A percentile compares a stretch with the other conserved stretches of the same genome.
Conservation (phyloP, 2,113 vertebrate genomes). For the Eretmochelys imbricata region DNA sequence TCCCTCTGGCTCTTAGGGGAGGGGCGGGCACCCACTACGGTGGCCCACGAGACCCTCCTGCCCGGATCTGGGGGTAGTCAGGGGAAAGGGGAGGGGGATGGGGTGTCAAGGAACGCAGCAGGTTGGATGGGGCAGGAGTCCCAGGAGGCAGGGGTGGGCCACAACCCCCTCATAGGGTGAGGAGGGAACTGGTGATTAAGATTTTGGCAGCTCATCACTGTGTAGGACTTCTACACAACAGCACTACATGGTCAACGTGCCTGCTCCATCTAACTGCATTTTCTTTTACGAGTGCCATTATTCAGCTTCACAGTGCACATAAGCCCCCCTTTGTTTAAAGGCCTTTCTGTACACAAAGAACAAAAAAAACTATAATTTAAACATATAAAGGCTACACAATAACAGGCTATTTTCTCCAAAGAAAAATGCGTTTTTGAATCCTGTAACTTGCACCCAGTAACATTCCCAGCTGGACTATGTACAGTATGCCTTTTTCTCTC, state of each 20-base stretch:
- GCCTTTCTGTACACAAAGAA: not conserved
- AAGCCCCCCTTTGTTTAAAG: conserved; percentile 55
- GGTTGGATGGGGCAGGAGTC: too few relatives aligned
- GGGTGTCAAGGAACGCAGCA: too few relatives aligned
- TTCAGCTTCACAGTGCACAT: conserved; percentile 29
- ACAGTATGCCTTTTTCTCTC: not conserved
- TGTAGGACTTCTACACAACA: not conserved
- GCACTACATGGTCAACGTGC: not conserved
- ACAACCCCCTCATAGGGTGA: too few relatives aligned
- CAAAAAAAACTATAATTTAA: conserved; percentile 45
- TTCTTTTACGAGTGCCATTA: conserved; percentile 28
- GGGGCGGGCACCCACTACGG: too few relatives aligned
- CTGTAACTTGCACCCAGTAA: not conserved
- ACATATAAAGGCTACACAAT: conserved; percentile 11
- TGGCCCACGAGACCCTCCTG: too few relatives aligned
- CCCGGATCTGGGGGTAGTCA: too few relatives aligned
- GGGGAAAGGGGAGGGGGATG: too few relatives aligned
- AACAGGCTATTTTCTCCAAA: not conserved
- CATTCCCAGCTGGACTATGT: not conserved
- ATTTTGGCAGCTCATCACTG: too few relatives aligned
- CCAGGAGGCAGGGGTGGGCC: too few relatives aligned
- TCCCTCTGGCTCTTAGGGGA: too few relatives aligned
- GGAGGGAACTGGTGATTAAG: too few relatives aligned
- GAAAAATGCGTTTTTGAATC: not conserved
- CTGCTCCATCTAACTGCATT: not conserved